phyloP scores from a whole-genome alignment of 1,140 invertebrate species.

The Hyles euphorbiae region DNA sequence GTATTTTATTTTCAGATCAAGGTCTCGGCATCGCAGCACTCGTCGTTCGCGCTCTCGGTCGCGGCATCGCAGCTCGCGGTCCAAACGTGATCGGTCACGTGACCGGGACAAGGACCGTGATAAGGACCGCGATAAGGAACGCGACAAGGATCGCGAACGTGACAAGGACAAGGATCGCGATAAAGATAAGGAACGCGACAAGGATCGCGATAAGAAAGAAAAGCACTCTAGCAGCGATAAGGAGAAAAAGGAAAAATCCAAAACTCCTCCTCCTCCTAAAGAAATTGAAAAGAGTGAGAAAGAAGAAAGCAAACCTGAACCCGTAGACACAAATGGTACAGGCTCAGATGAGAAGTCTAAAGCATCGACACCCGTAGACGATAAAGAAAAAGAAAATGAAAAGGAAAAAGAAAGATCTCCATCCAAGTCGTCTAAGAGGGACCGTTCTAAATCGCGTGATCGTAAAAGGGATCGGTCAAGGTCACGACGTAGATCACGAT shows the following conservation, averaged over 20 bases:
- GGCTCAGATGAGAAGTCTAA: slow-evolving; percentile 61
- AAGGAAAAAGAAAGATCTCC: slow-evolving; percentile 64
- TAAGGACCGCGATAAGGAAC: slow-evolving; percentile 35
- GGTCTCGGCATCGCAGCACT: slow-evolving; percentile 78
- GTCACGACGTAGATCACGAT: slow-evolving; percentile 58
- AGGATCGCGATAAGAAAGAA: slow-evolving; percentile 18
- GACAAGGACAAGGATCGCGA: slow-evolving; percentile 28
- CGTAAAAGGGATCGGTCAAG: slow-evolving; percentile 55
- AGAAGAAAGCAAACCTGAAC: slow-evolving; percentile 31
- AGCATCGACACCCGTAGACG: slow-evolving; percentile 56
- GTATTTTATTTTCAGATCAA: slow-evolving; percentile 67
- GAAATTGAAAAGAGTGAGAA: slow-evolving; percentile 38
- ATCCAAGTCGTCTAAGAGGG: slow-evolving; percentile 65
- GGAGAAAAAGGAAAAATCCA: slow-evolving; percentile 52
- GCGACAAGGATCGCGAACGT: slow-evolving; percentile 11
- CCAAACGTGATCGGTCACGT: slow-evolving; percentile 70
- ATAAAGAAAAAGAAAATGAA: slow-evolving; percentile 44
- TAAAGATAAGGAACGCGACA: slow-evolving; percentile 34
- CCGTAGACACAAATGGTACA: slow-evolving; percentile 48
- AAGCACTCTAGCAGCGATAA: slow-evolving; percentile 12
- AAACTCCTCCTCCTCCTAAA: slow-evolving; percentile 38
- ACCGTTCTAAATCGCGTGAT: slow-evolving; percentile 62
- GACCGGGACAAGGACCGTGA: slow-evolving; percentile 44
- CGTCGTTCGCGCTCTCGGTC: slow-evolving; percentile 77
- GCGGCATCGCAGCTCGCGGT: slow-evolving; percentile 79